Evolutionary conservation across 2,797 vertebrate species (phyloP).

Genomic region (Iguana delicatissima): DNA sequence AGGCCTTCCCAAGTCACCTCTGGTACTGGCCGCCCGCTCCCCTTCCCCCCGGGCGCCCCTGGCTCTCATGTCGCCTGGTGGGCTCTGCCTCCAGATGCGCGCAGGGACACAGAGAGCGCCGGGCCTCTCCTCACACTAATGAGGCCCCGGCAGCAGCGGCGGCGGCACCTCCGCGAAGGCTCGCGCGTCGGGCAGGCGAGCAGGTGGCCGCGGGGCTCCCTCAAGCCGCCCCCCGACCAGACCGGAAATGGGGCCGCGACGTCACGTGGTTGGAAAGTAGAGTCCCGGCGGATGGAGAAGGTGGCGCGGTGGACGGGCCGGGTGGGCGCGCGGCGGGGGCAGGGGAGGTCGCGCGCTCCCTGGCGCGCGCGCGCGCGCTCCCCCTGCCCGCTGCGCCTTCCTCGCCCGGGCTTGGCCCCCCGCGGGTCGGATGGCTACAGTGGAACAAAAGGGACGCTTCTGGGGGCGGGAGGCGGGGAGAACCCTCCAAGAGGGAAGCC

Average conservation of each 20-base stretch:
- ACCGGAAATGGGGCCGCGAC: conserved; percentile 71
- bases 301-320: conserved; percentile 26
- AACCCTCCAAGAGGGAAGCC: no score
- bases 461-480: no score
- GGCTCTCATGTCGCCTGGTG: conserved; percentile 43
- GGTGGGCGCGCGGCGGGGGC: conserved; percentile 9
- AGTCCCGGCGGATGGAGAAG: conserved; percentile 38
- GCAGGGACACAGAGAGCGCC: background rate
- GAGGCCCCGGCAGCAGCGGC: conserved; percentile 48
- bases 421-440: no score
- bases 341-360: background rate
- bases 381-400: background rate
- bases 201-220: background rate
- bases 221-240: conserved; percentile 21
- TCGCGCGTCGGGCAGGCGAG: conserved; percentile 33
- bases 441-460: no score
- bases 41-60: background rate
- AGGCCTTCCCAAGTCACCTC: conserved; percentile 35
- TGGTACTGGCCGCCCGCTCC: background rate
- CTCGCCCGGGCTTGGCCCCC: no score
- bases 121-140: conserved; percentile 55
- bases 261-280: conserved; percentile 53
- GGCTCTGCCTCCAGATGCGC: conserved; percentile 47
- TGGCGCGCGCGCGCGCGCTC: background rate
- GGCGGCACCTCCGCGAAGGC: conserved; percentile 58